Evolutionary conservation across 2,888 invertebrate genomes (phyloP).

Genomic region (Plebejus melissa): DNA sequence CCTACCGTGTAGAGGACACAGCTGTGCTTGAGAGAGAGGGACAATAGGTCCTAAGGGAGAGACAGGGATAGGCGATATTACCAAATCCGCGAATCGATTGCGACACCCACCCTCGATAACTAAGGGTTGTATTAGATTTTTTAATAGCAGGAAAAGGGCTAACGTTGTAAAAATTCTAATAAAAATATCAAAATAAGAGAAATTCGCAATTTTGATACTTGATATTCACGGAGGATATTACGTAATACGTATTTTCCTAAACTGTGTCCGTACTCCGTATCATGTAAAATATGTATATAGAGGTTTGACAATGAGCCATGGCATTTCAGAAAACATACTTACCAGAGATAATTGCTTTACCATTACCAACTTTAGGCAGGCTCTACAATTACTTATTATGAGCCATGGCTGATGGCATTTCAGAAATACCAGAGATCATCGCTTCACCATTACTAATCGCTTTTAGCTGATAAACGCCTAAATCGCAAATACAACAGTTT

Average conservation of each 20-base stretch:
- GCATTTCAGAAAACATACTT: not conserved
- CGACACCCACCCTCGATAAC: constrained; percentile 61
- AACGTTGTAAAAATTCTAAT: not conserved
- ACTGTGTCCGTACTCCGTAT: not conserved
- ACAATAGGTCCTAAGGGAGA: constrained; percentile 36
- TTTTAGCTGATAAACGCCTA: not conserved
- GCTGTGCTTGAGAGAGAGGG: constrained; percentile 48
- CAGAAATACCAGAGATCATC: not conserved
- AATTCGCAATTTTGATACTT: not conserved
- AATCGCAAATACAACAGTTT: not conserved
- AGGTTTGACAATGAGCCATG: no score
- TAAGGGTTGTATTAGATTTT: constrained; percentile 48
- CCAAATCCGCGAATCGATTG: constrained; percentile 71
- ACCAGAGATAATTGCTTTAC: not conserved
- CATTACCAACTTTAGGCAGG: not conserved
- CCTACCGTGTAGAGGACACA: constrained; percentile 53
- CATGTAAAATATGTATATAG: no score
- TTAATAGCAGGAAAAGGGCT: constrained; percentile 39
- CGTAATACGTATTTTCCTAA: not conserved
- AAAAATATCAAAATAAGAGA: not conserved
- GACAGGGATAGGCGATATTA: constrained; percentile 54
- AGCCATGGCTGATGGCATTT: not conserved
- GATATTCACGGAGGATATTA: no score
- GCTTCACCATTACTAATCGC: not conserved
- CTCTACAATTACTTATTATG: not conserved